phyloP scores from a whole-genome alignment of 30 jellyfish, hydroid and myxozoan genomes.

The Aurelia aurita region DNA sequence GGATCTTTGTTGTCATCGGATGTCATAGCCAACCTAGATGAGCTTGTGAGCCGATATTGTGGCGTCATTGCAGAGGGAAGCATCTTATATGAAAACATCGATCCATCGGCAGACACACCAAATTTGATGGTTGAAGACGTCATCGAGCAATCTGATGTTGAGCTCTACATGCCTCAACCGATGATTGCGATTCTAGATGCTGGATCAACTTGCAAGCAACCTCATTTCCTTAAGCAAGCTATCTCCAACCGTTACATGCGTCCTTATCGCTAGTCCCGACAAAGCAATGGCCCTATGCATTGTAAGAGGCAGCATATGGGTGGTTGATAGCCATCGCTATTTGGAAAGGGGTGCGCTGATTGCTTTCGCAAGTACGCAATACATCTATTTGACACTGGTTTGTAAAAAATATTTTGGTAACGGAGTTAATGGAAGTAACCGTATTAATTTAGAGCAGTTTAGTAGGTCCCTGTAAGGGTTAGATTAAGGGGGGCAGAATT shows the following conservation, averaged over 20 bases:
- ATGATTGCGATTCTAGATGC: slow-evolving; percentile 1
- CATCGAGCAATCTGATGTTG: not conserved
- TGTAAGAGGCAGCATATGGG: slow-evolving; percentile 2
- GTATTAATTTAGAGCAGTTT: not conserved
- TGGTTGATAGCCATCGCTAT: slow-evolving; percentile 5
- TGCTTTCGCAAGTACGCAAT: not conserved
- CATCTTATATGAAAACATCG: not conserved
- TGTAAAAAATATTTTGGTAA: not conserved
- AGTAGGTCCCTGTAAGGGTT: no score
- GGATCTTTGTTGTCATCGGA: slow-evolving; percentile 5
- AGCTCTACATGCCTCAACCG: slow-evolving; percentile 5
- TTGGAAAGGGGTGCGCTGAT: slow-evolving; percentile 7
- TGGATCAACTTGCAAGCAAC: not conserved
- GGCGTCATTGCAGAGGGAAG: slow-evolving; percentile 11
- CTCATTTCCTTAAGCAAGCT: not conserved
- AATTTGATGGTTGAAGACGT: slow-evolving; percentile 20
- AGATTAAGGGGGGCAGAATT: no score
- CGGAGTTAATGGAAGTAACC: slow-evolving; percentile 17
- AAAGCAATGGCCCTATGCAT: slow-evolving; percentile 7
- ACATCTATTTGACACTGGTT: slow-evolving; percentile 5
- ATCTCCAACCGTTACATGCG: not conserved
- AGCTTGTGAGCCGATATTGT: slow-evolving; percentile 9
- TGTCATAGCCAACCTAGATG: not conserved
- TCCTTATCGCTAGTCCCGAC: slow-evolving; percentile 7
- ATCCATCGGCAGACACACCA: slow-evolving; percentile 10